Evolutionary conservation across 2,797 vertebrate species (phyloP).

Genomic region (Clamator glandarius): DNA sequence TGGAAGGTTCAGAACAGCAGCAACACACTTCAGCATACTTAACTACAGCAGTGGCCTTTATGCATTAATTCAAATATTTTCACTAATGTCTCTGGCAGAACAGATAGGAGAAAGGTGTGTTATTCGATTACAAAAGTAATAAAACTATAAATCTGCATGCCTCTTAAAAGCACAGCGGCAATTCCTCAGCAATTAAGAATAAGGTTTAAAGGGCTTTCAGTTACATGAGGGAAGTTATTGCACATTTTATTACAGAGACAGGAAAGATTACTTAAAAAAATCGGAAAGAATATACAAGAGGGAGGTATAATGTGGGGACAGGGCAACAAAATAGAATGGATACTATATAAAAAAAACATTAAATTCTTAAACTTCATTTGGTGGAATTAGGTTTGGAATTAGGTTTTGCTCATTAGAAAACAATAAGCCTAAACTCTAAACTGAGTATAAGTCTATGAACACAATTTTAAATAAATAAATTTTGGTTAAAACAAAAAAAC

Average conservation of each 20-base stretch:
- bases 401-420: not conserved
- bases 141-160: conserved; percentile 19
- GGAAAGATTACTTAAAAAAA: not conserved
- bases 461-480: not conserved
- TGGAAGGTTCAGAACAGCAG: not conserved
- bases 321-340: not conserved
- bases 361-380: not conserved
- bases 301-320: not conserved
- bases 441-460: not conserved
- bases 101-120: not conserved
- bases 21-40: not conserved
- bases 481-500: not conserved
- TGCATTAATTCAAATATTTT: conserved; percentile 55
- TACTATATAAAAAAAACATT: not conserved
- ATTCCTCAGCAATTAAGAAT: not conserved
- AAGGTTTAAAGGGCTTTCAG: not conserved
- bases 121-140: conserved; percentile 2
- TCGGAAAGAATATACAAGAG: not conserved
- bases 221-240: not conserved
- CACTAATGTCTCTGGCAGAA: not conserved
- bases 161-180: not conserved
- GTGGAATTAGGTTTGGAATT: not conserved
- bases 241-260: not conserved
- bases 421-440: not conserved
- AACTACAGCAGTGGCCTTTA: conserved; percentile 3